These are phyloP conservation scores for Myotis davidii DNA, from an alignment of 2,113 vertebrate genomes.

Conservation along the genomic window DNA sequence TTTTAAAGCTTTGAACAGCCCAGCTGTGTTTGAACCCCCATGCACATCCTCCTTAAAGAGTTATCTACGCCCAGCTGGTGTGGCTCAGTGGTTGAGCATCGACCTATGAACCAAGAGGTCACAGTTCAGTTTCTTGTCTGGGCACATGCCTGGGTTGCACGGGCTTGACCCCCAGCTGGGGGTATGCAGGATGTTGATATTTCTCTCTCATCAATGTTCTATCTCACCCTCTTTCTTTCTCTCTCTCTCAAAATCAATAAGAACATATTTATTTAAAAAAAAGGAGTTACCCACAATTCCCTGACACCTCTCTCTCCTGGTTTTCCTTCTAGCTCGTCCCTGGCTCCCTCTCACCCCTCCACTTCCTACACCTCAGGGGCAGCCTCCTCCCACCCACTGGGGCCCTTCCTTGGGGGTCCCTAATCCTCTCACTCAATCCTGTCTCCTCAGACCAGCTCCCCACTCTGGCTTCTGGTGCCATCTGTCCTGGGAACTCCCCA, in stretches of 20 bases:
- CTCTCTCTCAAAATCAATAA: too few species aligned
- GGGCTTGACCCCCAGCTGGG: neutral
- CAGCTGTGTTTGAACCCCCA: neutral
- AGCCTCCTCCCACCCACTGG: neutral
- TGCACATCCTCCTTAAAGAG: neutral
- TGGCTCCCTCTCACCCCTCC: neutral
- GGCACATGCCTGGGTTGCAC: neutral
- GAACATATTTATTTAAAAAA: too few species aligned
- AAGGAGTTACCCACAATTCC: neutral
- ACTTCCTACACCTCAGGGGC: neutral
- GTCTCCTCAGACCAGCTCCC: rapidly evolving
- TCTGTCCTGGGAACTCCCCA: neutral
- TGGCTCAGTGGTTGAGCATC: too few species aligned
- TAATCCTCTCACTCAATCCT: neutral
- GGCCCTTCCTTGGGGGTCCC: neutral
- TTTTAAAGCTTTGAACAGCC: neutral
- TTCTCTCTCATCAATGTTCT: too few species aligned
- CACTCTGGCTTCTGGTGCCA: rapidly evolving
- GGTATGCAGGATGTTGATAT: too few species aligned
- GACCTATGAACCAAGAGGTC: too few species aligned
- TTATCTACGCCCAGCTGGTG: neutral
- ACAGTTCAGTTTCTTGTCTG: too few species aligned
- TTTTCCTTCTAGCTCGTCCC: neutral
- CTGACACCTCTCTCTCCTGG: neutral
- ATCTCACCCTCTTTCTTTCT: neutral